Base-by-base conservation (phyloP, 1,140 invertebrate species). In the Helicoverpa zea region DNA sequence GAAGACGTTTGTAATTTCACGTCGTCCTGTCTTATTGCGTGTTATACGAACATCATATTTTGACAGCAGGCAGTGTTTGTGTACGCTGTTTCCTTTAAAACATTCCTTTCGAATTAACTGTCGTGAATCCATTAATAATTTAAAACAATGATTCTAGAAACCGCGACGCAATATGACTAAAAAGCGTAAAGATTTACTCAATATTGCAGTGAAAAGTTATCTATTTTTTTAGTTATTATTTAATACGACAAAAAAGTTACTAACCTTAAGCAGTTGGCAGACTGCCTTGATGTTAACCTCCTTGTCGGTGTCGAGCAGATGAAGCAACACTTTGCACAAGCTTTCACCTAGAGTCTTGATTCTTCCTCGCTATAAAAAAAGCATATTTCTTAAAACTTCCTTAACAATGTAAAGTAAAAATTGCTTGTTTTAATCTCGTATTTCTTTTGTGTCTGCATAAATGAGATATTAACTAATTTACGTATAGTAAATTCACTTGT, bases 181-280 rank as follows among this genome's bases (percentile, higher is more conserved):
- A 30, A 30, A 13, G 5, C 9, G 35, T 43, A 5, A 59, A 13
- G 29, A 61, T 12, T 61, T 29, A 29, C 58, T 59, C 58, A 61
- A 29, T 18, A 59, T 3, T 29, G 13, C 18, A 58, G 56, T 58
- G 56, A 58, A 58, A 7, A 23, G 12, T 11, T 23, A 29, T 13
- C 1, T 29, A 12, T 10, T 58, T 58, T 18, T 13, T 59, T 1
- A n/a, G 47, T 7, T 18, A 16, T 47, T 12, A 51, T 51, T 52
- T 30, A 11, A 58, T 29, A 56, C n/a, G 0, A 12, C 13, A 75
- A 13, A 47, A 43, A 66, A 12, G 23, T 61, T 43, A 87, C 87
- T 91, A 86, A 95, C 94, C 86, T 95, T 95, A 5, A 95, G 88
- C 51, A 95, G 87, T 81, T 95, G 94, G 79, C 95, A 95, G 16